Conservation (phyloP, 2,797 vertebrate genomes). For the Fundulus diaphanus region DNA sequence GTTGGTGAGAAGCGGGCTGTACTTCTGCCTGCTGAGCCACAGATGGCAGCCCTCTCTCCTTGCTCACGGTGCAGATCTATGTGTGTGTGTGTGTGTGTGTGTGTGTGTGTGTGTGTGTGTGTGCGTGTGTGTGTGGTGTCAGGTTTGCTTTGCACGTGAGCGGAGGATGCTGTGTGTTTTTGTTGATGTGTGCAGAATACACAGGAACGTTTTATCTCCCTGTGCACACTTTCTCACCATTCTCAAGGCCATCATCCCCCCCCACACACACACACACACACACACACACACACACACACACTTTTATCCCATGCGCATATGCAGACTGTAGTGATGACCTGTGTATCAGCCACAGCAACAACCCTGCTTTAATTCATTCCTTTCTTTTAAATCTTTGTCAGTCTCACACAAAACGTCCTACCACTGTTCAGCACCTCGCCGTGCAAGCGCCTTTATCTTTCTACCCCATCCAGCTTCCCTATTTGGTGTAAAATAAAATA, state of each 20-base stretch:
- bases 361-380: neutral
- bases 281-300: too few relatives aligned
- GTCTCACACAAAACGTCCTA: neutral
- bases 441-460: neutral
- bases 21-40: slow-evolving; percentile 68
- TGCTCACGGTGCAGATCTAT: slow-evolving; percentile 46
- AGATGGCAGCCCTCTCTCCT: slow-evolving; percentile 68
- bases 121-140: slow-evolving; percentile 50
- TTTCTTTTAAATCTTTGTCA: neutral
- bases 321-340: neutral
- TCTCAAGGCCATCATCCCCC: neutral
- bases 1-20: slow-evolving; percentile 32
- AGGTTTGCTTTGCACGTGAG: slow-evolving; percentile 44
- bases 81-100: slow-evolving; percentile 8
- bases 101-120: slow-evolving; percentile 30
- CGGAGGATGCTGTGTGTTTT: slow-evolving; percentile 37
- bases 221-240: slow-evolving; percentile 4
- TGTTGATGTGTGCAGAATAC: slow-evolving; percentile 55
- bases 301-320: neutral
- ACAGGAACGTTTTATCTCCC: slow-evolving; percentile 20
- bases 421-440: neutral
- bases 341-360: neutral
- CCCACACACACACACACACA: too few relatives aligned
- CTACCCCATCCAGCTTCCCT: neutral
- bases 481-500: too few relatives aligned